Evolutionary conservation across 2,888 invertebrate species (phyloP).

Genomic region (Cybosia mesomella): DNA sequence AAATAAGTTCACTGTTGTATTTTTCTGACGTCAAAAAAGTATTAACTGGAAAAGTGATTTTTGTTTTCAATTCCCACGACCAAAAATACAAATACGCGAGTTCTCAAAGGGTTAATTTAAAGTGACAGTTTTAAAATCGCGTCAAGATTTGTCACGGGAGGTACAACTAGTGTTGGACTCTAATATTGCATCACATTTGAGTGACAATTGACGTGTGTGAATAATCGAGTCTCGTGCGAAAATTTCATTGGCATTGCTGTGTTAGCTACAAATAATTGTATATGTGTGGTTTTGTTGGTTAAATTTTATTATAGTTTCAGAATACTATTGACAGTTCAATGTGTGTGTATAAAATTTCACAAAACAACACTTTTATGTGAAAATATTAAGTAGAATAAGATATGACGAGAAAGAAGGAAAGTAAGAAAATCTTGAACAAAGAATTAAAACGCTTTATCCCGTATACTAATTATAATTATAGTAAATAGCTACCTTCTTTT

Average conservation of each 20-base stretch:
- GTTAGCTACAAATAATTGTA: constrained; percentile 32
- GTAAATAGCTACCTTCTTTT: no score
- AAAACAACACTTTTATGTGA: no score
- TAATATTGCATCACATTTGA: constrained; percentile 78
- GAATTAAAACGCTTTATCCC: no score
- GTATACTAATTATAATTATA: no score
- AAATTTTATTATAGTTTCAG: not conserved
- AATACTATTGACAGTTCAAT: not conserved
- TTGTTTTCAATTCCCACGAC: constrained; percentile 68
- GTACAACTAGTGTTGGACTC: constrained; percentile 63
- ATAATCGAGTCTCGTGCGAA: constrained; percentile 81
- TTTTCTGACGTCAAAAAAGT: not conserved
- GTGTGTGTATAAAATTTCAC: not conserved
- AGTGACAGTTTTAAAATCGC: constrained; percentile 80
- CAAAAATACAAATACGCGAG: constrained; percentile 32
- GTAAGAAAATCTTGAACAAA: no score
- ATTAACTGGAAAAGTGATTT: not conserved
- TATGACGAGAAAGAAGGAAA: no score
- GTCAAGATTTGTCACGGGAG: constrained; percentile 76
- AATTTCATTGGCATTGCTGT: constrained; percentile 48
- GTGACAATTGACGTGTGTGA: constrained; percentile 79
- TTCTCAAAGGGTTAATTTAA: constrained; percentile 77
- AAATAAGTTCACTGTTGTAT: no score
- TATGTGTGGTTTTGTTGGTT: not conserved
- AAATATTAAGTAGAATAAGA: no score